phyloP scores from a whole-genome alignment of 1,140 invertebrate species.

The Drosophila ohnishii region DNA sequence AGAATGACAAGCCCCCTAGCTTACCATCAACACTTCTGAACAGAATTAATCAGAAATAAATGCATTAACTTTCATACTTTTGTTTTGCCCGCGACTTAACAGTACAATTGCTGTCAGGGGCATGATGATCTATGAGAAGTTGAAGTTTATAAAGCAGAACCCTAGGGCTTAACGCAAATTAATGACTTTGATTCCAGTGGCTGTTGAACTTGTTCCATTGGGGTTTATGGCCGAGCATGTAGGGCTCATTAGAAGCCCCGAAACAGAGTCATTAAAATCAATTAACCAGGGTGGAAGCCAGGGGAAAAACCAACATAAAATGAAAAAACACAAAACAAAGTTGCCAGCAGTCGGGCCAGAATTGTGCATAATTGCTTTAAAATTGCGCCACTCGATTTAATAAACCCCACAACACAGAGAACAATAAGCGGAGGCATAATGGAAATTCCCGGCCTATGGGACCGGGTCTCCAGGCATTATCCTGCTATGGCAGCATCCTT shows the following conservation, averaged over 20 bases:
- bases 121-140: slow-evolving; percentile 38
- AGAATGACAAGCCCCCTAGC: neutral
- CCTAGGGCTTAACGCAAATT: slow-evolving; percentile 39
- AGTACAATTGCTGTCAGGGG: slow-evolving; percentile 7
- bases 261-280: slow-evolving; percentile 50
- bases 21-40: slow-evolving; percentile 3
- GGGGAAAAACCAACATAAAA: slow-evolving; percentile 18
- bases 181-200: slow-evolving; percentile 43
- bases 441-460: slow-evolving; percentile 21
- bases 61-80: neutral
- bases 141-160: slow-evolving; percentile 18
- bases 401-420: slow-evolving; percentile 21
- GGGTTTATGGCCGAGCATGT: slow-evolving; percentile 43
- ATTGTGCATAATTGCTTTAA: slow-evolving; percentile 62
- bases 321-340: slow-evolving; percentile 33
- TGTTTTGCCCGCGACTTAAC: slow-evolving; percentile 24
- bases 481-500: slow-evolving; percentile 25
- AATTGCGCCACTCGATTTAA: slow-evolving; percentile 67
- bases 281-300: slow-evolving; percentile 29
- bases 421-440: slow-evolving; percentile 33
- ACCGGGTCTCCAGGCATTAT: slow-evolving; percentile 13
- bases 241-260: slow-evolving; percentile 41
- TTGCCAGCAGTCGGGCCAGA: slow-evolving; percentile 17
- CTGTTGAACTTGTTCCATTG: slow-evolving; percentile 44
- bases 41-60: slow-evolving; percentile 25